Evolutionary conservation across 2,888 invertebrate genomes (phyloP).

Genomic region (Platynereis dumerilii): DNA sequence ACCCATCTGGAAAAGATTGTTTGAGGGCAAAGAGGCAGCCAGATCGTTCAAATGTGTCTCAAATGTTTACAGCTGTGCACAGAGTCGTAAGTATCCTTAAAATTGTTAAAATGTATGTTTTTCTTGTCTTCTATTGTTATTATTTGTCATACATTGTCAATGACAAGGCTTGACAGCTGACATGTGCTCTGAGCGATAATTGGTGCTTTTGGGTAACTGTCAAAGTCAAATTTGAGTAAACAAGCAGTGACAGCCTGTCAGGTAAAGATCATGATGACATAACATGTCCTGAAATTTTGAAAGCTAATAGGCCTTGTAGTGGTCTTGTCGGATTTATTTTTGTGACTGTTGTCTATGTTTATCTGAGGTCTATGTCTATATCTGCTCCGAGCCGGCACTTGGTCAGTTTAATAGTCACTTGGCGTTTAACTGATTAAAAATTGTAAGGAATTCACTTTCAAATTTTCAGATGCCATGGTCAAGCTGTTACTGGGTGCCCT

Average conservation of each 20-base stretch:
- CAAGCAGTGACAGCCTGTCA: too few relatives aligned
- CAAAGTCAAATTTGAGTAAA: too few relatives aligned
- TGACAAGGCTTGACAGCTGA: background rate
- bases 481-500: conserved; percentile 86
- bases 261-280: too few relatives aligned
- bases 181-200: conserved; percentile 6
- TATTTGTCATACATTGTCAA: background rate
- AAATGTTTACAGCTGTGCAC: conserved; percentile 77
- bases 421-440: too few relatives aligned
- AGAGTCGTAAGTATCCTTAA: conserved; percentile 66
- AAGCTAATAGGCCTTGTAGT: too few relatives aligned
- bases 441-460: too few relatives aligned
- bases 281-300: too few relatives aligned
- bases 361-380: too few relatives aligned
- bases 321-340: too few relatives aligned
- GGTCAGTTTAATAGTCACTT: too few relatives aligned
- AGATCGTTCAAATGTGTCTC: conserved; percentile 74
- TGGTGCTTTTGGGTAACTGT: background rate
- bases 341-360: too few relatives aligned
- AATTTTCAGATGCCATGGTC: conserved; percentile 75
- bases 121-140: background rate
- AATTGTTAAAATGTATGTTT: background rate
- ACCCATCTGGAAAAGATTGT: conserved; percentile 24
- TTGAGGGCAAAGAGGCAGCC: conserved; percentile 31
- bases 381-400: too few relatives aligned